Evolutionary conservation across 2,113 vertebrate genomes (phyloP), one percentile per base, ranked within the genome.

Genomic region (Hydrolagus affinis): DNA sequence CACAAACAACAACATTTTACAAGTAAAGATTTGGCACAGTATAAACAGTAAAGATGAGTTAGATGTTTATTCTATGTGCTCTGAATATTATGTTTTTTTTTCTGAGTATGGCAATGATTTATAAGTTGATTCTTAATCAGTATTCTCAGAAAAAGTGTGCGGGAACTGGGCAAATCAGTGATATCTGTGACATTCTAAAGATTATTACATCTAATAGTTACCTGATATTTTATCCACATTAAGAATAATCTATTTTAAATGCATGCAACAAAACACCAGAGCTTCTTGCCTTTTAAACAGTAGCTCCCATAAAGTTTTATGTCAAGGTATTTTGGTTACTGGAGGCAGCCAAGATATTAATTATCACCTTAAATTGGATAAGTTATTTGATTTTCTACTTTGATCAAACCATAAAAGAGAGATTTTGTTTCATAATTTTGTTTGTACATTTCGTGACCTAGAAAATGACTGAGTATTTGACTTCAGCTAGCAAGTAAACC

Each of bases 1-100:
- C 66, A 28, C 62, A 66, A 66, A 83, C 78, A 83, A 83, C 78
- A 83, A 68, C 64, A 25, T 66, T 23, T 66, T 28, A 66, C 21
- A 83, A 83, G 77, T 80, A 64, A 80, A 64, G 60, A 83, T 66
- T 68, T 66, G 60, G 64, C 59, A 14, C 60, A 32, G 32, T 83
- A 83, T 68, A 68, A 83, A 59, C 32, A 62, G 32, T 14, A 32
- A 68, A 28, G 21, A 32, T 83, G 32, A 64, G 77, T 80, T 83
- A 59, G 62, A 15, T 30, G 30, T 83, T 68, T 28, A 75, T 75
- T 66, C 66, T 83, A 8, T 68, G 28, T 32, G 28, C 60, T n/a
- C 66, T 68, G 62, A 30, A 56, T 32, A 30, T 15, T 28, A 4
- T 66, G 78, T 68, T 25, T 19, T 66, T 83, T 11, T 59, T 60